These are phyloP conservation scores for Escarpia spicata DNA, from an alignment of 2,888 invertebrate genomes.

Conservation along the genomic window DNA sequence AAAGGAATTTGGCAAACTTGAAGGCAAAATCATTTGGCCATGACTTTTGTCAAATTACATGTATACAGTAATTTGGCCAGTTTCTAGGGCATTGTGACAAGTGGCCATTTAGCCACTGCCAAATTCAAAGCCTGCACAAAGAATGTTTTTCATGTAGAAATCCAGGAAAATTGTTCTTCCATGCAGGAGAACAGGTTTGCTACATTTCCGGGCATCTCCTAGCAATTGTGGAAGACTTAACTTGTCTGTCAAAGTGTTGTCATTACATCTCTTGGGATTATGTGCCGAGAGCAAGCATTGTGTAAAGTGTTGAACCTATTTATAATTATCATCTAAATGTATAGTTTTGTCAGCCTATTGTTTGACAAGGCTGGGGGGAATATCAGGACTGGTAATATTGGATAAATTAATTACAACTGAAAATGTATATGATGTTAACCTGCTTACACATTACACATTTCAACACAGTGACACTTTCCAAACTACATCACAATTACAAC, in stretches of 20 bases:
- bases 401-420: background rate
- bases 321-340: background rate
- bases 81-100: too few relatives aligned
- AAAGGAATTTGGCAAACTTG: too few relatives aligned
- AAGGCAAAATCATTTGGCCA: too few relatives aligned
- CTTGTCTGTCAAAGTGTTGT: background rate
- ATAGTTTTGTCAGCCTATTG: background rate
- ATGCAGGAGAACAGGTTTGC: background rate
- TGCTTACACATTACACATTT: too few relatives aligned
- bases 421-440: background rate
- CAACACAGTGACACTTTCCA: too few relatives aligned
- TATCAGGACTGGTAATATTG: background rate
- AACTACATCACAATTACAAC: too few relatives aligned
- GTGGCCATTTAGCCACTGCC: too few relatives aligned
- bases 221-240: background rate
- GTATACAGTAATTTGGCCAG: too few relatives aligned
- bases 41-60: too few relatives aligned
- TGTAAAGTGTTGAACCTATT: background rate
- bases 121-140: too few relatives aligned
- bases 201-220: background rate
- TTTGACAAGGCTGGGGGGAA: background rate
- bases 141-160: too few relatives aligned
- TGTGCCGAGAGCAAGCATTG: background rate
- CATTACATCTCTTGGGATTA: background rate
- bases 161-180: too few relatives aligned